Conservation (phyloP, 2,113 vertebrate genomes). For the Pseudonaja textilis region DNA sequence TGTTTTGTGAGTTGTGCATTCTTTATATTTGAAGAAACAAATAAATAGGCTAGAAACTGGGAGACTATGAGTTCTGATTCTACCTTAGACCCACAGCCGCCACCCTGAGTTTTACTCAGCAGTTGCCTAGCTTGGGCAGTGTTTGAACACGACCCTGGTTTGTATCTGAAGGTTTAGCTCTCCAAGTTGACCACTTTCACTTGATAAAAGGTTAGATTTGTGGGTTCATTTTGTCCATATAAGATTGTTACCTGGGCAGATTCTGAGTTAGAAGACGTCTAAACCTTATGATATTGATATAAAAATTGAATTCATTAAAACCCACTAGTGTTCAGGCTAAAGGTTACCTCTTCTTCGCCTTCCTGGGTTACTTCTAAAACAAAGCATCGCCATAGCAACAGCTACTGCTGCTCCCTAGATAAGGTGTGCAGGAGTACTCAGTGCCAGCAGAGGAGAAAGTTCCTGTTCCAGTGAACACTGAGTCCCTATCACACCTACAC, state of each 20-base stretch:
- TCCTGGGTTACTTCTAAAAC: constrained; percentile 39
- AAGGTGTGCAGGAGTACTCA: constrained; percentile 53
- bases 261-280: background rate
- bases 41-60: too few relatives aligned
- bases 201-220: background rate
- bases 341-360: background rate
- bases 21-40: too few relatives aligned
- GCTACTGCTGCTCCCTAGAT: constrained; percentile 58
- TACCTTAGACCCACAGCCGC: too few relatives aligned
- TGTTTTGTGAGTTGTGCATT: too few relatives aligned
- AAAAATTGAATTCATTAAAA: background rate
- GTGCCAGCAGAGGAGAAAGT: constrained; percentile 15
- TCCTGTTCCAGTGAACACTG: background rate
- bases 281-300: background rate
- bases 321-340: background rate
- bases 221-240: background rate
- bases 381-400: constrained; percentile 61
- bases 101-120: background rate
- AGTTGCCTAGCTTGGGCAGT: constrained; percentile 17
- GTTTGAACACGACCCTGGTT: background rate
- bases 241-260: background rate
- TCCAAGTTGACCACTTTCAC: background rate
- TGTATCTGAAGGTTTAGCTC: background rate
- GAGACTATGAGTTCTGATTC: too few relatives aligned
- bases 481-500: background rate